Base-by-base conservation (phyloP, 2,888 invertebrate species). In the Drosophila rubida region DNA sequence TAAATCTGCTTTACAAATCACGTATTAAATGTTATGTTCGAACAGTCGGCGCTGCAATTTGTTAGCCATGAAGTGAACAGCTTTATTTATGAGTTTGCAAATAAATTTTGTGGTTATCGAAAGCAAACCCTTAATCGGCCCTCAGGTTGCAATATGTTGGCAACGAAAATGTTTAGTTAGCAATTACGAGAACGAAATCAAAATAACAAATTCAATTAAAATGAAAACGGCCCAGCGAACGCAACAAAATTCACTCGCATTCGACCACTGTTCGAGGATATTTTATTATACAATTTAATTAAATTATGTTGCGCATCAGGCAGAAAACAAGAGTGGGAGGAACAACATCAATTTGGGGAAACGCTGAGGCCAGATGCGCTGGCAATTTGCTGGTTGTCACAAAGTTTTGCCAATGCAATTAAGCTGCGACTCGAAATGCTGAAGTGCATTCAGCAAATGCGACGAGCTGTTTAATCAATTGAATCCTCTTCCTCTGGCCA, bases 391-490 rank as follows among this genome's bases (percentile, higher is more conserved):
- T 54, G 61, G n/a, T 64, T 80, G 65, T 74, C 66, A 53, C 67
- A 78, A 76, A 69, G 55, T 75, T 85, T 79, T 66, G 50, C 63
- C 72, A 82, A 80, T 75, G 86, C 86, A 85, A 81, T 85, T 75
- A 82, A 85, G 69, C 32, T 57, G 59, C 30, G 19, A 35, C 27
- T 30, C 14, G 51, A 49, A 53, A 41, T 39, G 14, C 23, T 2
- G 59, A 25, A 62, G 39, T 69, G 72, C 74, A 74, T 68, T 73
- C 51, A 54, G 49, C 11, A 50, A 67, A 55, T 54, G 57, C 54
- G 48, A 41, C 30, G 55, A 59, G 58, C 66, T 55, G 62, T 35
- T 75, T 71, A 75, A 75, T 75, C 76, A 75, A 75, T 64, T 68
- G 50, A 64, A 58, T 55, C 39, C 45, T 30, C 35, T 19, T 4